Conservation (phyloP, 2,888 invertebrate species). For the Byasa hedistus region DNA sequence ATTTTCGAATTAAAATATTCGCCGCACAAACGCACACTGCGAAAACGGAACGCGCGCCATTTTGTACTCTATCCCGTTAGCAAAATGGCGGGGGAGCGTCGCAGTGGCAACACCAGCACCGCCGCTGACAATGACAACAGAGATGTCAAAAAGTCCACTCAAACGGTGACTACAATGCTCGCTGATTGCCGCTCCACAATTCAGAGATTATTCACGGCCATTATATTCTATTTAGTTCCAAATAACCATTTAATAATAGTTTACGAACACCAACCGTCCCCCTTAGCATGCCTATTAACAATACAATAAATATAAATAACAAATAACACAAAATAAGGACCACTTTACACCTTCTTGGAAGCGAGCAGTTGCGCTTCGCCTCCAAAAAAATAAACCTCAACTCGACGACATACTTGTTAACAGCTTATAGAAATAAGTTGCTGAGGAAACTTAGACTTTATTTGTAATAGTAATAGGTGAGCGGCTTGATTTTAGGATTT, state of each 20-base stretch:
- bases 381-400: conserved; percentile 53
- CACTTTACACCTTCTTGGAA: conserved; percentile 80
- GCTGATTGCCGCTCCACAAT: conserved; percentile 69
- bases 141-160: conserved; percentile 72
- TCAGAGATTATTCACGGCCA: conserved; percentile 74
- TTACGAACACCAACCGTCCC: conserved; percentile 61
- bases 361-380: conserved; percentile 63
- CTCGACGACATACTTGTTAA: conserved; percentile 44
- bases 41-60: conserved; percentile 33
- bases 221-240: conserved; percentile 80
- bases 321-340: conserved; percentile 69
- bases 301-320: conserved; percentile 79
- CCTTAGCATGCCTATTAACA: conserved; percentile 78
- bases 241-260: conserved; percentile 78
- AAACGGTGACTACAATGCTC: conserved; percentile 58
- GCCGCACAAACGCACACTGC: conserved; percentile 41
- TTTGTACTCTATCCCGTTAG: conserved; percentile 21
- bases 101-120: conserved; percentile 37
- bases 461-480: neutral
- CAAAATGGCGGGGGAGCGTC: neutral
- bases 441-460: conserved; percentile 39
- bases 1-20: conserved; percentile 50
- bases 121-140: conserved; percentile 51
- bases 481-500: neutral
- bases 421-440: conserved; percentile 19